A percentile compares a stretch with the other conserved stretches of the same genome.
phyloP scores from a whole-genome alignment of 2,797 vertebrate genomes.

The Rhodeus uyekii region DNA sequence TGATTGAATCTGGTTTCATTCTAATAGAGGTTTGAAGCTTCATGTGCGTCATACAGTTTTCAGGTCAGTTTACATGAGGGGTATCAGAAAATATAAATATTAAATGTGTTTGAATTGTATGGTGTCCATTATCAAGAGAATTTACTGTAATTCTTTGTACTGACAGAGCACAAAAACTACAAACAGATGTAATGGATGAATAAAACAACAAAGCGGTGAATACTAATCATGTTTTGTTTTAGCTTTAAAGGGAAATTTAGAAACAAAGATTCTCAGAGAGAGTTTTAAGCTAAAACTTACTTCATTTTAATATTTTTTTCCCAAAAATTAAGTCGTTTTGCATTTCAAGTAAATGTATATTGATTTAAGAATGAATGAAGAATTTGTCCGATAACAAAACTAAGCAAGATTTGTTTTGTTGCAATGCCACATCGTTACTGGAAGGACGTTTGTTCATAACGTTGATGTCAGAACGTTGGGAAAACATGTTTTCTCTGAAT shows the following conservation, averaged over 20 bases:
- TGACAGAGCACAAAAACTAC: background rate
- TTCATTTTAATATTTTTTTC: background rate
- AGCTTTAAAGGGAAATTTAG: background rate
- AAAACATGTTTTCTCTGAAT: background rate
- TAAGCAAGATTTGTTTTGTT: too few species aligned
- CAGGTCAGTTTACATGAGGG: background rate
- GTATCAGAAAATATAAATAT: background rate
- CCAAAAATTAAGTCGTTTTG: background rate
- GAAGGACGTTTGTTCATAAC: too few species aligned
- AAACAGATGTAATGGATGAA: background rate
- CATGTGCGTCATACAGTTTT: background rate
- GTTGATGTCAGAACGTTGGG: too few species aligned
- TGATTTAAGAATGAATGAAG: too few species aligned
- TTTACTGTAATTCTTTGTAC: background rate
- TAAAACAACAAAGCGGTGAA: background rate
- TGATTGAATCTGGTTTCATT: conserved; percentile 3
- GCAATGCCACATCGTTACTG: too few species aligned
- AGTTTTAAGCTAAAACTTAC: background rate
- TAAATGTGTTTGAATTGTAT: background rate
- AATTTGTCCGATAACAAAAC: background rate
- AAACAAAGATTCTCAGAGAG: background rate
- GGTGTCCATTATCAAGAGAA: background rate
- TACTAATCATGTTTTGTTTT: background rate
- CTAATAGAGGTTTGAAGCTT: background rate
- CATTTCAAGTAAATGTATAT: background rate